phyloP scores from a whole-genome alignment of 2,888 invertebrate species.

The Poecilus cupreus region DNA sequence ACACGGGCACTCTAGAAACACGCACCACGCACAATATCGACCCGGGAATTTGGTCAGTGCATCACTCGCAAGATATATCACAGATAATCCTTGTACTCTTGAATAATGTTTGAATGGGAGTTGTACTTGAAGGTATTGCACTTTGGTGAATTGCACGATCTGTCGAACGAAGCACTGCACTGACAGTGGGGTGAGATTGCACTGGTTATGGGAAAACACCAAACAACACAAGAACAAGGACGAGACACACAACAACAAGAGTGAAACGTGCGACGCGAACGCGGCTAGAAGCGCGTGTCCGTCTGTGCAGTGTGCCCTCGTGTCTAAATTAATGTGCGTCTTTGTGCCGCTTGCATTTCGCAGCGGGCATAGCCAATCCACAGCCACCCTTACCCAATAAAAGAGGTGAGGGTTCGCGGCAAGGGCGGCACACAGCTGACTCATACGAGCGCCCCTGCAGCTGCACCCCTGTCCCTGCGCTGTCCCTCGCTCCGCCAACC shows the following conservation, averaged over 20 bases:
- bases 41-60: neutral
- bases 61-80: slow-evolving; percentile 11
- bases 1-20: slow-evolving; percentile 12
- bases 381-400: slow-evolving; percentile 69
- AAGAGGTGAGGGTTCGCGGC: slow-evolving; percentile 68
- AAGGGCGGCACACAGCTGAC: slow-evolving; percentile 67
- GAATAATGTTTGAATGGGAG: neutral
- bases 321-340: slow-evolving; percentile 60
- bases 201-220: slow-evolving; percentile 60
- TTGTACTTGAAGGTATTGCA: neutral
- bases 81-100: neutral
- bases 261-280: slow-evolving; percentile 12
- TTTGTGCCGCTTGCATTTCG: slow-evolving; percentile 59
- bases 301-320: slow-evolving; percentile 45
- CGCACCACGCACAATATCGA: slow-evolving; percentile 4
- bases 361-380: slow-evolving; percentile 70
- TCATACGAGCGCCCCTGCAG: slow-evolving; percentile 68
- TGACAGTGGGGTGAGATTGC: slow-evolving; percentile 62
- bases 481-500: neutral
- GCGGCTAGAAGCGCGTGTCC: slow-evolving; percentile 44
- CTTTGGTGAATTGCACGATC: neutral
- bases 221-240: slow-evolving; percentile 68
- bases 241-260: slow-evolving; percentile 66
- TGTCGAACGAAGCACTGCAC: neutral
- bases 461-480: neutral